Conservation (phyloP, 2,888 invertebrate species). For the Platypus cylindrus region DNA sequence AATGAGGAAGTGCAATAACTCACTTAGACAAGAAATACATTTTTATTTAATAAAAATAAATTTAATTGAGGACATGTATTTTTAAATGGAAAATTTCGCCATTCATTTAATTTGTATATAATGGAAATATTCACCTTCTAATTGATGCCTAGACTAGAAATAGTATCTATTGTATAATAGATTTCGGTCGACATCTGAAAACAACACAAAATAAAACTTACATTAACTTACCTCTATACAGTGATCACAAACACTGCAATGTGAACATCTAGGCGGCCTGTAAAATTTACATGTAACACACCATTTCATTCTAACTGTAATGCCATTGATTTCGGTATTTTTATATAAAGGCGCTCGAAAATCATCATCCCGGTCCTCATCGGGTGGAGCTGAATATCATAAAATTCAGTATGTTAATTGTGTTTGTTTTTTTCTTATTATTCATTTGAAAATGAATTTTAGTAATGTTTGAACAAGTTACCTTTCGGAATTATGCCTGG, state of each 20-base stretch:
- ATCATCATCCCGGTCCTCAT: constrained; percentile 96
- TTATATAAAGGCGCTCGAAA: constrained; percentile 92
- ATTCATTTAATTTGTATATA: background rate
- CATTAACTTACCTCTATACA: constrained; percentile 73
- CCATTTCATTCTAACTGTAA: constrained; percentile 99
- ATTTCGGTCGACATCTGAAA: no score
- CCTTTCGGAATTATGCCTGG: constrained; percentile 98
- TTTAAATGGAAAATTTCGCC: background rate
- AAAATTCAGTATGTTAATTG: background rate
- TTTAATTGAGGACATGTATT: constrained; percentile 2
- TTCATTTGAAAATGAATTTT: background rate
- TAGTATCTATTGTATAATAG: no score
- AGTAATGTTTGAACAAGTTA: constrained; percentile 30
- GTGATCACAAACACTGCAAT: constrained; percentile 98
- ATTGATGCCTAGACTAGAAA: no score
- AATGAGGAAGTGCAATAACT: constrained; percentile 8
- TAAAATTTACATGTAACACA: constrained; percentile 99
- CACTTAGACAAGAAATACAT: constrained; percentile 5
- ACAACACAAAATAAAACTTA: background rate
- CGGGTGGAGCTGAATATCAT: constrained; percentile 64
- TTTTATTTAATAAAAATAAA: constrained; percentile 11
- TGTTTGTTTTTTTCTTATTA: background rate
- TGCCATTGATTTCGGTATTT: constrained; percentile 95
- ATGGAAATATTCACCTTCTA: no score
- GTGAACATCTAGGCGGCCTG: constrained; percentile 95